Evolutionary conservation across 1,140 invertebrate genomes (phyloP).

Genomic region (Daktulosphaira vitifoliae): DNA sequence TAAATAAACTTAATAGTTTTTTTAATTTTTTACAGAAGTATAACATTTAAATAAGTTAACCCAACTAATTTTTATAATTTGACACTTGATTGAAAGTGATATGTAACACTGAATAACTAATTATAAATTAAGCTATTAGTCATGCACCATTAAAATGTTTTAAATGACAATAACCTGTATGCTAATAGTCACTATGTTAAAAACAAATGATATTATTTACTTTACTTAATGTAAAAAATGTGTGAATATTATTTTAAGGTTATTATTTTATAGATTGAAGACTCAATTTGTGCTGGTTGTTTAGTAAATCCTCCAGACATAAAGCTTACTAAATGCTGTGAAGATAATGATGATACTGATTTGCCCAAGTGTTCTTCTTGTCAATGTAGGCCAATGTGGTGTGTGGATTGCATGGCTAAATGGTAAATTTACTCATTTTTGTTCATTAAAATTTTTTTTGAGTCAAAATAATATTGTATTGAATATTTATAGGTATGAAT

Average conservation of each 20-base stretch:
- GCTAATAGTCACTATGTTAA: too few species aligned
- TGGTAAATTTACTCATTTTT: conserved; percentile 51
- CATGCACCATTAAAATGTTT: too few species aligned
- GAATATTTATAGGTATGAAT: conserved; percentile 54
- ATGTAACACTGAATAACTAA: too few species aligned
- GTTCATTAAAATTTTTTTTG: neutral
- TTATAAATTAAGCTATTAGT: too few species aligned
- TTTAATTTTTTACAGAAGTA: too few species aligned
- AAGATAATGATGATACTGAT: conserved; percentile 44
- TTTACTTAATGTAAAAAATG: conserved; percentile 53
- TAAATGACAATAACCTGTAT: too few species aligned
- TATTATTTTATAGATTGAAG: conserved; percentile 51
- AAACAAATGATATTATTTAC: too few species aligned
- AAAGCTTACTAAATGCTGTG: conserved; percentile 69
- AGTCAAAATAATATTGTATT: conserved; percentile 14
- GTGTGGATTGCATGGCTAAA: conserved; percentile 71
- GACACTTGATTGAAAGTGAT: too few species aligned
- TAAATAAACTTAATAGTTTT: too few species aligned
- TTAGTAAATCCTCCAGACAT: conserved; percentile 70
- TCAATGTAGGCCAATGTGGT: conserved; percentile 81
- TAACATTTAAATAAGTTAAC: too few species aligned
- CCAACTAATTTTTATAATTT: too few species aligned
- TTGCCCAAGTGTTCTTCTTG: conserved; percentile 50
- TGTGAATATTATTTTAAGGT: conserved; percentile 15
- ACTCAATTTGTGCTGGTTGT: conserved; percentile 79